A percentile compares a stretch with the other conserved stretches of the same genome.
Evolutionary conservation across 2,888 invertebrate genomes (phyloP).

Genomic region (Nomada fabriciana): DNA sequence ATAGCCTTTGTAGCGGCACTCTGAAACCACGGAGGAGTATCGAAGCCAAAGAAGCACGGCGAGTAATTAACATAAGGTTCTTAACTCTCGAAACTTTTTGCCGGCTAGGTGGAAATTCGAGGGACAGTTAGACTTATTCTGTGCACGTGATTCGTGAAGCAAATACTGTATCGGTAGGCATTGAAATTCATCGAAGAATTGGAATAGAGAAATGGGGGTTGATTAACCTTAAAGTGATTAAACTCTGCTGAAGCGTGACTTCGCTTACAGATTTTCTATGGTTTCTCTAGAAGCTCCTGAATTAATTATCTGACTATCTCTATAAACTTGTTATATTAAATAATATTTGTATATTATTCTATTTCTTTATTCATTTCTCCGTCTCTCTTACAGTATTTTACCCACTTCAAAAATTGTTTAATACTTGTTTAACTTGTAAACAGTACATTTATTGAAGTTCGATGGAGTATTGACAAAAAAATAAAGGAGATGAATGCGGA

Average conservation of each 20-base stretch:
- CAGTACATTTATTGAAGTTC: too few relatives aligned
- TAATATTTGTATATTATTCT: too few relatives aligned
- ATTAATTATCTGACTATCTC: too few relatives aligned
- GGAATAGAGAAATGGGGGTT: background rate
- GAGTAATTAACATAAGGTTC: constrained; percentile 59
- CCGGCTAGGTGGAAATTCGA: background rate
- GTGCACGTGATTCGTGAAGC: constrained; percentile 4
- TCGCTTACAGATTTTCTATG: too few relatives aligned
- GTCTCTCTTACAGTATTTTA: too few relatives aligned
- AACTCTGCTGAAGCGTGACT: too few relatives aligned
- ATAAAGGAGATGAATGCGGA: background rate
- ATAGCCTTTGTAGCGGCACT: background rate
- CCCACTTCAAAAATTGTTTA: too few relatives aligned
- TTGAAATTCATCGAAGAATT: background rate
- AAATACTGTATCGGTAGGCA: constrained; percentile 5
- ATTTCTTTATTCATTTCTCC: too few relatives aligned
- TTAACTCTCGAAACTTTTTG: constrained; percentile 16
- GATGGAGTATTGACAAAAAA: background rate
- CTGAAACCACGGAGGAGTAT: constrained; percentile 7
- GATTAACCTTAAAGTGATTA: background rate
- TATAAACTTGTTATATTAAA: too few relatives aligned
- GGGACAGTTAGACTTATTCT: background rate
- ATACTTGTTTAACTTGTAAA: too few relatives aligned
- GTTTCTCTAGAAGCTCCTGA: too few relatives aligned
- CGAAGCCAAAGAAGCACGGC: constrained; percentile 28